Base-by-base conservation (phyloP, 2,113 vertebrate species). In the Osmerus eperlanus region DNA sequence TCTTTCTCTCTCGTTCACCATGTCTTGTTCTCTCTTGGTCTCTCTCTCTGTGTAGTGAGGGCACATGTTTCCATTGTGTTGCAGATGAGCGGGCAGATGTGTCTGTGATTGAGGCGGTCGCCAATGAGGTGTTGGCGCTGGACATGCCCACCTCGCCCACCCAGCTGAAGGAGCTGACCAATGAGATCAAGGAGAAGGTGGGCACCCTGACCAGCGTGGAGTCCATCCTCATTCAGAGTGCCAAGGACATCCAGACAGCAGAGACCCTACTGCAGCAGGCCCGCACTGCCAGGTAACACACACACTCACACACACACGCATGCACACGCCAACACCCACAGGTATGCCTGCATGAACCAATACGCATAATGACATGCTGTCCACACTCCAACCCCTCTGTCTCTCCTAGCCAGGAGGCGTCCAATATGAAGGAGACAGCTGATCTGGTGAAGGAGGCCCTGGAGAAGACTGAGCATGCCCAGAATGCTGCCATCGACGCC, bases 71-170 rank as follows among this genome's bases (percentile, higher is more conserved):
- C 60, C 54, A 6, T 71, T 67, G 51, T 73, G 29, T 74, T 65
- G 1, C 82, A 99, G 97, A 95, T 67, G 96, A 97, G 0, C 92
- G 94, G 0, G 94, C 95, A 12, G 93, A 98, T 36, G 83, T 92
- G 23, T 91, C 95, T 0, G 94, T 96, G 87, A 96, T 99, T 0
- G 97, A 99, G 89, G 92, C 91, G 0, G 92, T 99, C 55, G 94
- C 97, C 78, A 95, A 94, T 5, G 94, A 97, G 86, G 97, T 99
- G 58, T 19, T 99, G 81, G 92, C 92, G 74, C 91, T 99, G 93
- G 91, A 95, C 84, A 95, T 99, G 95, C 97, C 97, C 4, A 94
- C 94, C 23, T 95, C 93, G 0, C 85, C 95, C 0, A 79, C 91
- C 65, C 94, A 95, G 84, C 90, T 99, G 74, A 91, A 94, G 67